A percentile compares a stretch with the other conserved stretches of the same genome.
These are phyloP conservation scores for Zoanthus sansibaricus DNA, from an alignment of 92 coral and sea anemone genomes.

Conservation along the genomic window DNA sequence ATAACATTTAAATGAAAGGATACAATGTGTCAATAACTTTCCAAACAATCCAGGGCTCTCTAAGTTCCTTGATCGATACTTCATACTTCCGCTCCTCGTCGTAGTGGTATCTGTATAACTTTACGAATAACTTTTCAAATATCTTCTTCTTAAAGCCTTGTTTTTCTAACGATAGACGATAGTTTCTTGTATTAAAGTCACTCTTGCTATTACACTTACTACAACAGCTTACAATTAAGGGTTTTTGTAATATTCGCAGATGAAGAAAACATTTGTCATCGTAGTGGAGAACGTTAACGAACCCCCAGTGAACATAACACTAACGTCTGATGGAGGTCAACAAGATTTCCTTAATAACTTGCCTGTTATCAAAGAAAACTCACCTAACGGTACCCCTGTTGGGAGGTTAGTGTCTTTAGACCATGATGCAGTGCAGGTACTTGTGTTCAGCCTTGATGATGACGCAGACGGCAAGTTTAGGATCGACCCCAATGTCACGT, in stretches of 20 bases:
- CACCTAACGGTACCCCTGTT: constrained; percentile 70
- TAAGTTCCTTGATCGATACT: too few species aligned
- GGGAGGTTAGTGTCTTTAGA: constrained; percentile 91
- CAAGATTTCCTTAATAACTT: constrained; percentile 78
- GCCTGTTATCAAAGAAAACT: constrained; percentile 81
- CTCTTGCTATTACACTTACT: not conserved
- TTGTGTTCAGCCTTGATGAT: constrained; percentile 72
- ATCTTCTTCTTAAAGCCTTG: too few species aligned
- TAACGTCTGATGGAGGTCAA: constrained; percentile 77
- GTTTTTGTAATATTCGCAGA: constrained; percentile 51
- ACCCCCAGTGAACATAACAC: constrained; percentile 86
- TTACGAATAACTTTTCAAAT: too few species aligned
- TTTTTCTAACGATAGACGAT: too few species aligned
- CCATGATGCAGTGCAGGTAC: constrained; percentile 85
- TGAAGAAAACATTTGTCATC: constrained; percentile 78
- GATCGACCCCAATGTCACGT: constrained; percentile 62
- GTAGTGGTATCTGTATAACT: too few species aligned
- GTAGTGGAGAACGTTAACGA: constrained; percentile 87
- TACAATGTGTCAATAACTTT: too few species aligned
- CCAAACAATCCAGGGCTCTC: too few species aligned
- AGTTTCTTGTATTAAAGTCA: not conserved
- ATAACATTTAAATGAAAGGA: too few species aligned
- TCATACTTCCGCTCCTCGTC: too few species aligned
- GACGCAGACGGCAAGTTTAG: constrained; percentile 80
- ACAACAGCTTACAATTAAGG: not conserved